Percentiles rank a stretch among this genome's conserved stretches.
phyloP scores from a whole-genome alignment of 1,140 invertebrate species.

The Drosophila bifasciata region DNA sequence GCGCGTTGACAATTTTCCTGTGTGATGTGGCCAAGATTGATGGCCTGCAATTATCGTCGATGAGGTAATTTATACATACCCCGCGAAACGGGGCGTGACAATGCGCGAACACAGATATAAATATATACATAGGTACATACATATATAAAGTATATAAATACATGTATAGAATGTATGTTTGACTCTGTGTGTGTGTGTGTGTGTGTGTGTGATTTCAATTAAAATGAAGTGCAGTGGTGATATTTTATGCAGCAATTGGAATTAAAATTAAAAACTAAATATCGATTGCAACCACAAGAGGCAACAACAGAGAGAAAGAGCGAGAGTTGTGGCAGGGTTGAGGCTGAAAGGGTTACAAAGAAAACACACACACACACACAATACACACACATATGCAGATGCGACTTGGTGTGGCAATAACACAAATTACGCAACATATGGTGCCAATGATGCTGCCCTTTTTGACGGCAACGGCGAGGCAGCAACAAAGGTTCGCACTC shows the following conservation, averaged over 20 bases:
- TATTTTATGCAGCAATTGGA: slow-evolving; percentile 75
- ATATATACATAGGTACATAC: not conserved
- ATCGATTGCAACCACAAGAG: slow-evolving; percentile 58
- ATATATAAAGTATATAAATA: too few relatives aligned
- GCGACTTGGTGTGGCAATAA: slow-evolving; percentile 77
- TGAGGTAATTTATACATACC: slow-evolving; percentile 79
- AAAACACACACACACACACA: slow-evolving; percentile 29
- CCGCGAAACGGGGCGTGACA: slow-evolving; percentile 33
- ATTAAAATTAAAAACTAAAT: slow-evolving; percentile 81
- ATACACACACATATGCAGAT: slow-evolving; percentile 15
- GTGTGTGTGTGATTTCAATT: slow-evolving; percentile 62
- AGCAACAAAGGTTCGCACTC: slow-evolving; percentile 41
- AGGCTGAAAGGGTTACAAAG: slow-evolving; percentile 42
- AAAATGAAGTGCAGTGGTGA: slow-evolving; percentile 73
- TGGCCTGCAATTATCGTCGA: slow-evolving; percentile 78
- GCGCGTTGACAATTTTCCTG: slow-evolving; percentile 78
- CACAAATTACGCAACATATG: slow-evolving; percentile 84
- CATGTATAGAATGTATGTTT: not conserved
- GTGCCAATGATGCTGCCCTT: slow-evolving; percentile 83
- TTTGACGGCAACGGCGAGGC: slow-evolving; percentile 52
- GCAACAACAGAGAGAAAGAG: not conserved
- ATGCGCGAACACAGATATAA: slow-evolving; percentile 42
- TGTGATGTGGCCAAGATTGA: slow-evolving; percentile 79
- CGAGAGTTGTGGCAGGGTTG: not conserved
- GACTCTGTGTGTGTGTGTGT: not conserved